Evolutionary conservation across 1,140 invertebrate genomes (phyloP).

Genomic region (Drosophila pseudoananassae): DNA sequence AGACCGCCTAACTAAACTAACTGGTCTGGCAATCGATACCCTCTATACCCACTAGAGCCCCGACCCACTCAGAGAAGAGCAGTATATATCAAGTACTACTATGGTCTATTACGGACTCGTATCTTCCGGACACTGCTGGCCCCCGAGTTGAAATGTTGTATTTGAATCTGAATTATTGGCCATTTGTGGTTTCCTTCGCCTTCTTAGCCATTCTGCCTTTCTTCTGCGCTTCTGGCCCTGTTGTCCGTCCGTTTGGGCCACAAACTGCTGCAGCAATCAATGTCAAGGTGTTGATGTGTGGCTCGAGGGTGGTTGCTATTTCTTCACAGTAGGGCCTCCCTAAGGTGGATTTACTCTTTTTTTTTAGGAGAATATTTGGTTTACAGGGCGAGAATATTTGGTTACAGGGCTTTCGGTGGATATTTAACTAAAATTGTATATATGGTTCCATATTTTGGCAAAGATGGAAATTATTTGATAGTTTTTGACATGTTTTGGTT

Average conservation of each 20-base stretch:
- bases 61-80: too few relatives aligned
- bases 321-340: background rate
- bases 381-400: too few relatives aligned
- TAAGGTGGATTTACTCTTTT: background rate
- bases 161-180: conserved; percentile 52
- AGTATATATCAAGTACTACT: conserved; percentile 9
- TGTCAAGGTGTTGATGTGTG: conserved; percentile 53
- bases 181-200: conserved; percentile 25
- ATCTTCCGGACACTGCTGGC: conserved; percentile 32
- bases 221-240: conserved; percentile 2
- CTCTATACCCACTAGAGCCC: background rate
- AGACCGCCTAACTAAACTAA: conserved; percentile 74
- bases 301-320: conserved; percentile 16
- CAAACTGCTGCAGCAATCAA: conserved; percentile 48
- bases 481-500: too few relatives aligned
- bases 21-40: conserved; percentile 66
- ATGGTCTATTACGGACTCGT: background rate
- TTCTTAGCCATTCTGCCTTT: conserved; percentile 1
- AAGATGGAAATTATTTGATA: too few relatives aligned
- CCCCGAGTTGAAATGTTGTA: conserved; percentile 32
- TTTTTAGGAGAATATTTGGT: too few relatives aligned
- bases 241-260: conserved; percentile 4
- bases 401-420: too few relatives aligned
- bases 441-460: too few relatives aligned
- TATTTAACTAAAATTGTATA: too few relatives aligned